These are phyloP conservation scores for Spizaetus ornatus DNA, from an alignment of 2,113 vertebrate genomes.

Conservation along the genomic window DNA sequence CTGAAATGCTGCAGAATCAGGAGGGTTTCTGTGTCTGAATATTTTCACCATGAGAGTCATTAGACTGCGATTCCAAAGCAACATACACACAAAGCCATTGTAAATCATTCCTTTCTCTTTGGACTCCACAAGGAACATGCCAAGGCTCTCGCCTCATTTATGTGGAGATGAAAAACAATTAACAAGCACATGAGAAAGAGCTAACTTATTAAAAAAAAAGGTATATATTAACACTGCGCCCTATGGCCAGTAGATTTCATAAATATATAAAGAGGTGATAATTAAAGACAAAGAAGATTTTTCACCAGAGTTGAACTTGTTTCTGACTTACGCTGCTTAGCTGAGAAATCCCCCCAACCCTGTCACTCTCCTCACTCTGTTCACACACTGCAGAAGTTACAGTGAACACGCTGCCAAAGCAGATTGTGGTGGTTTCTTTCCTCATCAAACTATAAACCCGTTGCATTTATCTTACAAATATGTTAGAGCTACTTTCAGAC, in stretches of 20 bases:
- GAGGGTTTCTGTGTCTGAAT: not conserved
- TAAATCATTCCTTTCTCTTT: not conserved
- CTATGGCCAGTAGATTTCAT: not conserved
- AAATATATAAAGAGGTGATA: not conserved
- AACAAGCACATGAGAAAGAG: not conserved
- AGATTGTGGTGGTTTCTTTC: conserved; percentile 43
- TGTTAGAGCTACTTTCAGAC: not conserved
- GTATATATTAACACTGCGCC: not conserved
- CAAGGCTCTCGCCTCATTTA: not conserved
- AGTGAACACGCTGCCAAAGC: conserved; percentile 13
- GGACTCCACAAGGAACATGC: not conserved
- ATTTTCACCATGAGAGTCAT: not conserved
- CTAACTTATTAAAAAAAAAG: not conserved
- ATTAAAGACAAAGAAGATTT: not conserved
- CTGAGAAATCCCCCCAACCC: conserved; percentile 14
- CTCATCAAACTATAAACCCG: not conserved
- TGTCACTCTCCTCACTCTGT: not conserved
- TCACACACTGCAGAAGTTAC: conserved; percentile 40
- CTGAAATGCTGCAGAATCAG: not conserved
- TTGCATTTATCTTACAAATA: conserved; percentile 33
- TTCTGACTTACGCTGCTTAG: conserved; percentile 32
- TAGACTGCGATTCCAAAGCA: not conserved
- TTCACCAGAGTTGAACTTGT: not conserved
- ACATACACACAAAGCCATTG: not conserved
- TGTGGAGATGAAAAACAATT: not conserved